Percentiles rank a stretch among this genome's conserved stretches.
Evolutionary conservation across 2,113 vertebrate species (phyloP).

Genomic region (Campylomormyrus numenius): DNA sequence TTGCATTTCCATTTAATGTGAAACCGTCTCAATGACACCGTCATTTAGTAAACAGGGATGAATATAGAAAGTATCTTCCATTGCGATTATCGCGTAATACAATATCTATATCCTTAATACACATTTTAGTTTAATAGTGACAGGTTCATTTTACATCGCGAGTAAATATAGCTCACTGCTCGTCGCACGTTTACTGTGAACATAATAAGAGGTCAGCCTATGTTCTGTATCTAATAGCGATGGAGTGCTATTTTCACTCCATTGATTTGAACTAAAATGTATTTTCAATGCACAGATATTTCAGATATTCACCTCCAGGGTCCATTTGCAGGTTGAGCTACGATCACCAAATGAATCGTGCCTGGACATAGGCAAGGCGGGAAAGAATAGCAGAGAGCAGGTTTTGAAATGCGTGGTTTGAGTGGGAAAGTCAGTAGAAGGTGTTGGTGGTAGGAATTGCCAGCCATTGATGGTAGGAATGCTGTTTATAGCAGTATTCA

Average conservation of each 20-base stretch:
- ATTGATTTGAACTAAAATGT: neutral
- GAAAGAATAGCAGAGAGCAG: neutral
- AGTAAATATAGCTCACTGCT: neutral
- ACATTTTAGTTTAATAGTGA: neutral
- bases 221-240: neutral
- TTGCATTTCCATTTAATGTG: neutral
- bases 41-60: neutral
- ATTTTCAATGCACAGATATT: neutral
- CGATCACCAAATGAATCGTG: neutral
- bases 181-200: neutral
- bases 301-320: neutral
- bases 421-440: neutral
- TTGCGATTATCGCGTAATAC: neutral
- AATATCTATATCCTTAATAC: neutral
- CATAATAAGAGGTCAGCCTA: neutral
- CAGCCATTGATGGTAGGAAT: constrained; percentile 32
- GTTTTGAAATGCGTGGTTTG: neutral
- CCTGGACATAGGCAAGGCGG: neutral
- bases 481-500: constrained; percentile 41
- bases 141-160: neutral
- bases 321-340: neutral
- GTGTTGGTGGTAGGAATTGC: constrained; percentile 13
- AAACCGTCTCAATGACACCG: neutral
- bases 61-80: neutral
- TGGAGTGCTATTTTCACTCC: neutral